Base-by-base conservation (phyloP, 2,888 invertebrate genomes). In the Coelopa pilipes region DNA sequence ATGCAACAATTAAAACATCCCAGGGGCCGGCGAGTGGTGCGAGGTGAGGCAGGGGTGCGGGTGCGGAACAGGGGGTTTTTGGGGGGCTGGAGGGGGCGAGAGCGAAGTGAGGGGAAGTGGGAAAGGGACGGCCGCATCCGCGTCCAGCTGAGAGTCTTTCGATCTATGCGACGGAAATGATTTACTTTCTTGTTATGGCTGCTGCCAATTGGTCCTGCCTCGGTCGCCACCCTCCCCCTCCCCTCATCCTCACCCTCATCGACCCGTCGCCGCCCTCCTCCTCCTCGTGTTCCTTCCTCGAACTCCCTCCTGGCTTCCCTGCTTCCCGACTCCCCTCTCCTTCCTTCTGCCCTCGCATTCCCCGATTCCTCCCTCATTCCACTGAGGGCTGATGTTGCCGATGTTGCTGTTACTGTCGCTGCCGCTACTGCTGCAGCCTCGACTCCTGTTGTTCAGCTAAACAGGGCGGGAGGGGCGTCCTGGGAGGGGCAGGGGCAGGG, bases 1-100 rank as follows among this genome's bases (percentile, higher is more conserved):
- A 62, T 65, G 65, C 69, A 73, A 73, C 69, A 73, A 73, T 73
- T 73, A 73, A 73, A 73, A 69, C 9, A 69, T 10, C 45, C 5
- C 47, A 21, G 60, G 0, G 66, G 17, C 19, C 11, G 65, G 17
- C 66, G 24, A 62, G 10, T 62, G 34, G 3, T 13, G 7, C 4
- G 34, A 9, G 21, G 21, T 2, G 3, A 15, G 11, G 15, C 1
- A 24, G 34, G 21, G 1, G 34, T 13, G 15, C 2, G 60, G 60
- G 21, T 0, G 45, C 12, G n/a, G 7, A 34, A 34, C 2, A 34
- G 34, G 34, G 34, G n/a, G n/a, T n/a, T n/a, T n/a, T n/a, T n/a
- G n/a, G n/a, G n/a, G 7, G 34, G 7, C 4, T 4, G 7, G 12
- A 46, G 46, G 34, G 45, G 45, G 34, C n/a, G 13, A 1, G 17